phyloP scores from a whole-genome alignment of 2,113 vertebrate genomes.

The Nesogale talazaci region DNA sequence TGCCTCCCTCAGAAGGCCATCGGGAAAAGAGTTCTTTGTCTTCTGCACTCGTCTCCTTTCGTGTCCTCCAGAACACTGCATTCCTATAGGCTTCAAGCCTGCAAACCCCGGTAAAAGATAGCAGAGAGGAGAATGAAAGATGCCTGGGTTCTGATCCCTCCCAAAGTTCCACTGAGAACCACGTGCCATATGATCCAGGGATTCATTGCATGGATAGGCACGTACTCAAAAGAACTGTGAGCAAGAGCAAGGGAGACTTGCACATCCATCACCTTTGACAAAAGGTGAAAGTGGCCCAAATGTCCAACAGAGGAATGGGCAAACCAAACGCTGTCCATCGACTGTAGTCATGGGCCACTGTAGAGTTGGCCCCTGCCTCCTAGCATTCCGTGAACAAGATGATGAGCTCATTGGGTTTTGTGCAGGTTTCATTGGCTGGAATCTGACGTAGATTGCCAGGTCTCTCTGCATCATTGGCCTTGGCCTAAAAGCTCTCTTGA shows the following conservation, averaged over 20 bases:
- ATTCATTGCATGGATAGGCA: neutral
- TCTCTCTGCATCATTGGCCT: neutral
- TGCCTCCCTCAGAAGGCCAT: rapidly evolving
- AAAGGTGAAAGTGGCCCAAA: neutral
- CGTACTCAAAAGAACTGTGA: neutral
- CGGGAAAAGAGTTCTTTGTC: neutral
- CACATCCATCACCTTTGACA: neutral
- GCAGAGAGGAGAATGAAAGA: neutral
- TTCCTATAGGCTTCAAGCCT: neutral
- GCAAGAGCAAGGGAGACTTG: neutral
- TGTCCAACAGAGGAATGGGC: neutral
- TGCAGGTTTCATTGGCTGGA: neutral
- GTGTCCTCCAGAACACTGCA: neutral
- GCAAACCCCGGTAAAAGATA: neutral
- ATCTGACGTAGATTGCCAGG: neutral
- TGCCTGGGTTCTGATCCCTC: neutral
- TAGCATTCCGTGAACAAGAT: neutral
- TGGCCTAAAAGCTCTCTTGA: neutral
- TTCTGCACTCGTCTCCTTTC: neutral
- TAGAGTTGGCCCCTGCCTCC: neutral
- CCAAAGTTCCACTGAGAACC: neutral
- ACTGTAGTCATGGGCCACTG: neutral
- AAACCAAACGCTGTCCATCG: neutral
- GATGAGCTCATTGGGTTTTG: neutral
- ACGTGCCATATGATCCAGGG: neutral